phyloP scores from a whole-genome alignment of 2,797 vertebrate species.

The Arrhamphus sclerolepis region DNA sequence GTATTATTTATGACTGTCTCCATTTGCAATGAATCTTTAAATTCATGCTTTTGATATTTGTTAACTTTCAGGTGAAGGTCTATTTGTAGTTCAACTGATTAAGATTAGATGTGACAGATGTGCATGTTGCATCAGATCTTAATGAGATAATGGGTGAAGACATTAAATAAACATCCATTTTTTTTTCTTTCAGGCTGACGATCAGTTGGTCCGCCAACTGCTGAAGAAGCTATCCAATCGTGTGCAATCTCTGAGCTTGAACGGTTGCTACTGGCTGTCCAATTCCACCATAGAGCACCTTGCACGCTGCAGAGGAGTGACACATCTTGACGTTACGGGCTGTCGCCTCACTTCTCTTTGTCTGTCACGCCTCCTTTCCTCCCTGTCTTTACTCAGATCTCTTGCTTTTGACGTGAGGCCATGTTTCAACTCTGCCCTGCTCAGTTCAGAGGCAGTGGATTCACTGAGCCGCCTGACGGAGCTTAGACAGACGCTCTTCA shows the following conservation, averaged over 20 bases:
- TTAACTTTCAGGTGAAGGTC: no score
- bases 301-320: slow-evolving; percentile 86
- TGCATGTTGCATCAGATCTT: not conserved
- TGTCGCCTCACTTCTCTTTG: slow-evolving; percentile 89
- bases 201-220: slow-evolving; percentile 82
- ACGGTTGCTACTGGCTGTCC: slow-evolving; percentile 94
- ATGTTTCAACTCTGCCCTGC: slow-evolving; percentile 87
- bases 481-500: slow-evolving; percentile 92
- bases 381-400: slow-evolving; percentile 84
- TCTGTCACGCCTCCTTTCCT: slow-evolving; percentile 90
- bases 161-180: not conserved
- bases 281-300: slow-evolving; percentile 85
- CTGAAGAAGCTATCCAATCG: slow-evolving; percentile 84
- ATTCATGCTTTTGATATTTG: not conserved
- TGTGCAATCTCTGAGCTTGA: slow-evolving; percentile 90
- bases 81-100: not conserved
- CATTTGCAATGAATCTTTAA: not conserved
- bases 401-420: slow-evolving; percentile 90
- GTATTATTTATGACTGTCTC: not conserved
- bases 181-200: slow-evolving; percentile 81
- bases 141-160: not conserved
- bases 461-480: slow-evolving; percentile 88
- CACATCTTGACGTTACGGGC: slow-evolving; percentile 89
- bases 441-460: slow-evolving; percentile 90
- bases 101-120: no score